Evolutionary conservation across 2,113 vertebrate species (phyloP), one percentile per base, ranked within the genome.

Genomic region (Chaetodon auriga): DNA sequence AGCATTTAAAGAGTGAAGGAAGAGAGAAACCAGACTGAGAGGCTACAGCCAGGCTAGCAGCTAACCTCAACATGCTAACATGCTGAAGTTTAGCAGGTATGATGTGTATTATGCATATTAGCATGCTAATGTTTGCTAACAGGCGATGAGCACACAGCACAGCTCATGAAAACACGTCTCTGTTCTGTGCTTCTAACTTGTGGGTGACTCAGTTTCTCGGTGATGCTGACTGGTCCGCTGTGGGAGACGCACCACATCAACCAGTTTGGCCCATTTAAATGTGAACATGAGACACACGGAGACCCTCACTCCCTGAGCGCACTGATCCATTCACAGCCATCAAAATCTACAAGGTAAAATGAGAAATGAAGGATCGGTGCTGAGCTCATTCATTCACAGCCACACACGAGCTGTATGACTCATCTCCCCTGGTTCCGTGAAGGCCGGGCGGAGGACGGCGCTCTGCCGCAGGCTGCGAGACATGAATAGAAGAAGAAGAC

Each of bases 391-490:
- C 25, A 18, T 35, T 60, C 57, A 36, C 8, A 6, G 30, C 21
- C 36, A 41, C 0, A 30, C 11, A 21, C 7, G 1, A 55, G 51
- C 68, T 16, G 51, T 0, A 5, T 70, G 46, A 75, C 30, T 75
- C 72, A 51, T 75, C 72, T 62, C 72, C 51, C 36, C 36, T 7
- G 68, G 16, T n/a, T 19, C 72, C 51, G 72, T 53, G 4, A 62
- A 41, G 45, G 48, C 46, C 12, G 36, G 72, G 21, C 21, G 25
- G 30, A 48, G 57, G 57, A 61, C 55, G 8, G 35, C 63, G 63
- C 2, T 45, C n/a, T 8, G 46, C 30, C 18, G 53, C 48, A 2
- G 16, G 48, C 30, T 21, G 19, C 12, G 1, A 55, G 35, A 23
- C n/a, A 69, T 8, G 7, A 21, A 46, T 14, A 35, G 45, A 70